A percentile compares a stretch with the other conserved stretches of the same genome.
These are phyloP conservation scores for Pangasius krempfi DNA, from an alignment of 2,797 vertebrate species.

Conservation along the genomic window DNA sequence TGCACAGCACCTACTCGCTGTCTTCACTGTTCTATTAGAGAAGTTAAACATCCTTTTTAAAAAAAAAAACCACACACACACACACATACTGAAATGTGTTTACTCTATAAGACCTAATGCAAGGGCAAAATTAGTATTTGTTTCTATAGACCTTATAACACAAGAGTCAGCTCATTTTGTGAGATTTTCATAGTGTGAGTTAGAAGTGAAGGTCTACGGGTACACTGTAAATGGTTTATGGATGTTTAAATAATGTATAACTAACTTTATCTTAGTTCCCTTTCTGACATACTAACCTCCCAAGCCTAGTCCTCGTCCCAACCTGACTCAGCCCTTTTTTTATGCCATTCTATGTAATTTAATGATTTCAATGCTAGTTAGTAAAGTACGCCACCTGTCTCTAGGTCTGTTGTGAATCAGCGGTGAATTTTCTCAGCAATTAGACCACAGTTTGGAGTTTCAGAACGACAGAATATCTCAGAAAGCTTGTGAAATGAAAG, in stretches of 20 bases:
- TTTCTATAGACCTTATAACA: not conserved
- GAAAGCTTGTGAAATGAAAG: not conserved
- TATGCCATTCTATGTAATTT: not conserved
- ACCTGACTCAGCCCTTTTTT: not conserved
- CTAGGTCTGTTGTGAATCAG: not conserved
- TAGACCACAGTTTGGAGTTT: not conserved
- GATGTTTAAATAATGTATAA: not conserved
- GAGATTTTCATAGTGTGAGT: not conserved
- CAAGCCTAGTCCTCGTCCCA: not conserved
- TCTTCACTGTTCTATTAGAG: not conserved
- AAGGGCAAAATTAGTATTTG: not conserved
- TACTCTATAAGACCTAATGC: not conserved
- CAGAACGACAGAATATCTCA: too few relatives aligned
- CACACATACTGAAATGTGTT: not conserved
- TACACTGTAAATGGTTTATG: slow-evolving; percentile 3
- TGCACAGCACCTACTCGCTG: not conserved
- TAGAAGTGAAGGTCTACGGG: not conserved
- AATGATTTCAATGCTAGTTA: not conserved
- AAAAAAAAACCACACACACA: not conserved
- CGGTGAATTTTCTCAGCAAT: not conserved
- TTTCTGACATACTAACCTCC: not conserved
- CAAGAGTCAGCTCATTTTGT: not conserved
- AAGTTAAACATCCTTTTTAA: not conserved
- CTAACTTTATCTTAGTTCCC: not conserved
- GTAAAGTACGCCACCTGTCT: not conserved